These are phyloP conservation scores for Smutsia gigantea DNA, from an alignment of 2,797 vertebrate species.

Conservation along the genomic window DNA sequence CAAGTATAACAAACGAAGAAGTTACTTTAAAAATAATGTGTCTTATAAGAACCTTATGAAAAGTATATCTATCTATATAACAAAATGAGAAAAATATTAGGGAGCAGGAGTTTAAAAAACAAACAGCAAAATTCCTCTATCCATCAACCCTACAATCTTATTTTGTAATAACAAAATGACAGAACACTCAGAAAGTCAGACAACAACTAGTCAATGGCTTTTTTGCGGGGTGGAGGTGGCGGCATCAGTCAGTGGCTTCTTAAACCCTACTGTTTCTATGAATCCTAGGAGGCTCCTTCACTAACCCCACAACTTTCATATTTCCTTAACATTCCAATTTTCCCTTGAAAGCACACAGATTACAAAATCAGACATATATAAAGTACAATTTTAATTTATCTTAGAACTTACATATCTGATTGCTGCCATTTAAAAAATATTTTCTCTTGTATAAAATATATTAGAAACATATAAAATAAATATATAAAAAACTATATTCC, in stretches of 20 bases:
- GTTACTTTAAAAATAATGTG: conserved; percentile 36
- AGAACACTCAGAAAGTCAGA: neutral
- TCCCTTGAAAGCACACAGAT: conserved; percentile 6
- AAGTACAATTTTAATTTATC: neutral
- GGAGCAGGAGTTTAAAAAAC: neutral
- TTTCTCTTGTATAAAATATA: conserved; percentile 19
- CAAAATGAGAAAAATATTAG: conserved; percentile 21
- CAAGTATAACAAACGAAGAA: neutral
- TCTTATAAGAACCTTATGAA: neutral
- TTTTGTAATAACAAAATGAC: neutral
- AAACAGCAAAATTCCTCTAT: neutral
- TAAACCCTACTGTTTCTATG: neutral
- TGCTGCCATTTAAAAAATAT: conserved; percentile 35
- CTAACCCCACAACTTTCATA: neutral
- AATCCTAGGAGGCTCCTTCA: conserved; percentile 1
- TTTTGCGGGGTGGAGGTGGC: too few species aligned
- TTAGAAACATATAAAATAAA: neutral
- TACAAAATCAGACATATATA: conserved; percentile 29
- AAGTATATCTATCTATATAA: neutral
- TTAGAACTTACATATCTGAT: conserved; percentile 38
- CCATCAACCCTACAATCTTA: neutral
- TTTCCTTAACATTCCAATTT: conserved; percentile 30
- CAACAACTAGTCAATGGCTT: neutral
- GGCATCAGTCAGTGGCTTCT: neutral
- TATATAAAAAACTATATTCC: neutral